phyloP scores from a whole-genome alignment of 2,888 invertebrate species.

The Sesamia inferens region DNA sequence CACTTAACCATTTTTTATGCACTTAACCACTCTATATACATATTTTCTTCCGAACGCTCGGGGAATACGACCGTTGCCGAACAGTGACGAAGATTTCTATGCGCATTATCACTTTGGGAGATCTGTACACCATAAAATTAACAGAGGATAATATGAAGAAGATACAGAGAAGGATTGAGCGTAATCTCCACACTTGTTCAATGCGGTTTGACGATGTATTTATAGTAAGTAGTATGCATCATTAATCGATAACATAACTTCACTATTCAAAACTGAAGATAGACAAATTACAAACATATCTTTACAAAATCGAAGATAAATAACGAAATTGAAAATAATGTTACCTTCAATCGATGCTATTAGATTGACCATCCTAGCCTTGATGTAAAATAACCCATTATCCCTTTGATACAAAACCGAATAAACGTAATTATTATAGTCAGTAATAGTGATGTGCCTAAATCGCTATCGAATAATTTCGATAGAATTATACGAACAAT shows the following conservation, averaged over 20 bases:
- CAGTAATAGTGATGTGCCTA: constrained; percentile 59
- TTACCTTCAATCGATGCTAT: not conserved
- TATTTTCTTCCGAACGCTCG: no score
- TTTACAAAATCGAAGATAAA: not conserved
- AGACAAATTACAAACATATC: not conserved
- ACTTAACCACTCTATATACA: no score
- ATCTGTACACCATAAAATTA: no score
- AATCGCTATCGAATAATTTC: constrained; percentile 57
- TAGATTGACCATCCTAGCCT: not conserved
- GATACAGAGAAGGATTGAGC: no score
- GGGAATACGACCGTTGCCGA: no score
- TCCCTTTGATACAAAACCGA: constrained; percentile 50
- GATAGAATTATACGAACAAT: constrained; percentile 37
- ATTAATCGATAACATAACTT: not conserved
- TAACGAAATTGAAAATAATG: constrained; percentile 1
- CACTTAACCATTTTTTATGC: no score
- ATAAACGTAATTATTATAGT: constrained; percentile 53
- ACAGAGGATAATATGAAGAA: no score
- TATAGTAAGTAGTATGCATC: no score
- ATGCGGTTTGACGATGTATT: no score
- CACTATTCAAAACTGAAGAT: not conserved
- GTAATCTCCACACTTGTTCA: no score
- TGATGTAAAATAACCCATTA: constrained; percentile 41
- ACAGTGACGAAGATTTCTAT: no score
- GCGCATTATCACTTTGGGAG: no score